Percentiles rank a stretch among this genome's conserved stretches.
phyloP scores from a whole-genome alignment of 2,113 vertebrate species.

The Eolophus roseicapilla region DNA sequence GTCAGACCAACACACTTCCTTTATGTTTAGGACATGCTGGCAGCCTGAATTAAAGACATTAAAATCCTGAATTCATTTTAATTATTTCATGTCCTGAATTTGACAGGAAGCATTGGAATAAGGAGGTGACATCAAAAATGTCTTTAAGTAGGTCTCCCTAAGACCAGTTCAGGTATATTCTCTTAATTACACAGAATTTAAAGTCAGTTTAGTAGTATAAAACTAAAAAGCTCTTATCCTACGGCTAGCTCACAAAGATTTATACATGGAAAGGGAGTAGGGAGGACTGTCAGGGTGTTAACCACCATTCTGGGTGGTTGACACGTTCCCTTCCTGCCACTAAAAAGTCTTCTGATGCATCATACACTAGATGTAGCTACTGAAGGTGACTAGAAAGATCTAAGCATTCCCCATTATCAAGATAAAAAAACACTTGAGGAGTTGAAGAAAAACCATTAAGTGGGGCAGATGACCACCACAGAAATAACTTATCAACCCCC shows the following conservation, averaged over 20 bases:
- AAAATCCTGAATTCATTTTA: not conserved
- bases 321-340: not conserved
- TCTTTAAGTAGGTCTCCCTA: not conserved
- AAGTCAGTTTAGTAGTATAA: not conserved
- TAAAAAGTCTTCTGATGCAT: not conserved
- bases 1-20: not conserved
- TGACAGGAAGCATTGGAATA: not conserved
- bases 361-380: accelerated
- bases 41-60: not conserved
- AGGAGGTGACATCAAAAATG: not conserved
- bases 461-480: not conserved
- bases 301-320: not conserved
- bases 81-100: not conserved
- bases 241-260: not conserved
- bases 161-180: not conserved
- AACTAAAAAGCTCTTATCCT: not conserved
- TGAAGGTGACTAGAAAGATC: not conserved
- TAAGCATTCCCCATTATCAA: not conserved
- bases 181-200: not conserved
- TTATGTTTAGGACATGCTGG: not conserved
- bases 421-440: not conserved
- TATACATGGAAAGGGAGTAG: not conserved
- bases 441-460: not conserved
- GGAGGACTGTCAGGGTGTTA: not conserved
- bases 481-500: not conserved